These are phyloP conservation scores for Ptycholaimellus sp. DNA, from an alignment of 2,888 invertebrate genomes.

Conservation along the genomic window DNA sequence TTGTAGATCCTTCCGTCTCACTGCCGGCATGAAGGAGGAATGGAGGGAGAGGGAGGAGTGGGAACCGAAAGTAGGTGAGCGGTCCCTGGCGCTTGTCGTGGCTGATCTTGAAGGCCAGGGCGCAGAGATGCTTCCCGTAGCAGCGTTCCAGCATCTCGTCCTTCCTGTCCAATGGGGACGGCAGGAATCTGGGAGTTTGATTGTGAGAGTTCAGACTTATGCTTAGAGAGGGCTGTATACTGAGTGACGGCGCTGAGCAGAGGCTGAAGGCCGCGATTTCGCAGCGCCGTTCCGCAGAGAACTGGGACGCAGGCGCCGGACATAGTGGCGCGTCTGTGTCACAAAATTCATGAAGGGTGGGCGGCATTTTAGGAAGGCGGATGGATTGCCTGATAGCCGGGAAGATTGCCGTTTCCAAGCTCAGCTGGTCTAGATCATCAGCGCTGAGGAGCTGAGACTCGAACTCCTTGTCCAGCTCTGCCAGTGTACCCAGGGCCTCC, in stretches of 20 bases:
- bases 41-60: slow-evolving; percentile 26
- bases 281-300: slow-evolving; percentile 69
- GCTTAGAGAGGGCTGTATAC: too few relatives aligned
- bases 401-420: too few relatives aligned
- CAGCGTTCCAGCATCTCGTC: slow-evolving; percentile 34
- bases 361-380: too few relatives aligned
- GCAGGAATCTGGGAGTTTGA: slow-evolving; percentile 56
- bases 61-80: slow-evolving; percentile 57
- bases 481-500: slow-evolving; percentile 31
- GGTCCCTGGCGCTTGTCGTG: slow-evolving; percentile 70
- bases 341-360: neutral
- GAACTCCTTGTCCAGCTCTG: slow-evolving; percentile 49
- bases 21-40: slow-evolving; percentile 9
- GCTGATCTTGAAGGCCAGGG: slow-evolving; percentile 68
- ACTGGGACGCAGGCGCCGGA: slow-evolving; percentile 45
- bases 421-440: slow-evolving; percentile 5
- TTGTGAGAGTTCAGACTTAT: too few relatives aligned
- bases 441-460: slow-evolving; percentile 42
- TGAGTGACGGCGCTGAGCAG: slow-evolving; percentile 61
- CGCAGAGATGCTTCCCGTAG: slow-evolving; percentile 42
- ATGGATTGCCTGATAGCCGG: too few relatives aligned
- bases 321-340: slow-evolving; percentile 43
- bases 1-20: neutral
- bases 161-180: slow-evolving; percentile 47
- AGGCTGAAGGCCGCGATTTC: slow-evolving; percentile 70